These are phyloP conservation scores for Lagria hirta DNA, from an alignment of 2,888 invertebrate species.

Conservation along the genomic window DNA sequence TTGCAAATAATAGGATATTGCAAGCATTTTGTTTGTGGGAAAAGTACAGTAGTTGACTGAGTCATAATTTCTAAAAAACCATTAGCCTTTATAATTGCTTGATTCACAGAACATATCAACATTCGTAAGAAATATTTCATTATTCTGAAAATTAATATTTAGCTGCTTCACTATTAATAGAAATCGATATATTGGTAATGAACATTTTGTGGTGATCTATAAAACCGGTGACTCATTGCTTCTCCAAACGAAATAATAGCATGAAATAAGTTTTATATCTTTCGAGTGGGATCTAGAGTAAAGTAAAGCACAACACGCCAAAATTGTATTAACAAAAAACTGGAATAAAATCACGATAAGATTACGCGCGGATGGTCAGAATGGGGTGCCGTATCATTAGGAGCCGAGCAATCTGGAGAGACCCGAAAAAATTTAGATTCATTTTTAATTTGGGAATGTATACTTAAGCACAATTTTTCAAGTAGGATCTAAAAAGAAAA, in stretches of 20 bases:
- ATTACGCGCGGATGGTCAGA: slow-evolving; percentile 18
- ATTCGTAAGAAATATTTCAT: too few species aligned
- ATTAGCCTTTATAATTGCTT: too few species aligned
- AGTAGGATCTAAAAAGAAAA: too few species aligned
- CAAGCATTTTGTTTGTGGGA: too few species aligned
- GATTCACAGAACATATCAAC: too few species aligned
- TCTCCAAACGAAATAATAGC: slow-evolving; percentile 15
- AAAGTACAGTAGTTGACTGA: too few species aligned
- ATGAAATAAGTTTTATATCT: slow-evolving; percentile 15
- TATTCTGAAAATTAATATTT: too few species aligned
- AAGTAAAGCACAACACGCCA: slow-evolving; percentile 25
- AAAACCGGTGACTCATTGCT: slow-evolving; percentile 21
- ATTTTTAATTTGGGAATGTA: slow-evolving; percentile 5
- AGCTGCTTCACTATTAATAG: too few species aligned
- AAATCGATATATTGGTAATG: too few species aligned
- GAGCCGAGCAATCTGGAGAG: slow-evolving; percentile 5
- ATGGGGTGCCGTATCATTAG: slow-evolving; percentile 19
- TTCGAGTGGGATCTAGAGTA: slow-evolving; percentile 10
- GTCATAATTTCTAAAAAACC: too few species aligned
- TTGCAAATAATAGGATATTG: too few species aligned
- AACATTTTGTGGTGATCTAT: slow-evolving; percentile 13
- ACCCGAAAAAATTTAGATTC: slow-evolving; percentile 3
- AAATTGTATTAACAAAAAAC: slow-evolving; percentile 24
- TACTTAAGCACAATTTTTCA: too few species aligned
- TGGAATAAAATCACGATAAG: slow-evolving; percentile 22